phyloP scores from a whole-genome alignment of 2,113 vertebrate species.

The Percina caprodes region DNA sequence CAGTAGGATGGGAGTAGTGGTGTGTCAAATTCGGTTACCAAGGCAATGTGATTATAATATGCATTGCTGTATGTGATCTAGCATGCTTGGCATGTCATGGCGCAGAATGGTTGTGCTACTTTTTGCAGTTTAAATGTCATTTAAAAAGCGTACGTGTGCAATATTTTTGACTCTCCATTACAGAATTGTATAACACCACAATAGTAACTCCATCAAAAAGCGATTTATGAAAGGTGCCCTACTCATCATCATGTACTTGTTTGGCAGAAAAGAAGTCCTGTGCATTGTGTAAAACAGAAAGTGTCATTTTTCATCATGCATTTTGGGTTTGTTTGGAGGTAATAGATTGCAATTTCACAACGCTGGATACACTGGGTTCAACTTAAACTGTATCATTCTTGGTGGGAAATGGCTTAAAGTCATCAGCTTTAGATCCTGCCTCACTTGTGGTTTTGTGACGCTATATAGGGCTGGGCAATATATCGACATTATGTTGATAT shows the following conservation, averaged over 20 bases:
- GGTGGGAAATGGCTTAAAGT: background rate
- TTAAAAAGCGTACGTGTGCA: background rate
- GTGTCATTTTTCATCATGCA: background rate
- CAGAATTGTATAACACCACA: background rate
- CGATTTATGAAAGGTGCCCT: background rate
- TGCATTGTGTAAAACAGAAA: background rate
- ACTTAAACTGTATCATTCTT: background rate
- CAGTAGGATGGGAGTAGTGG: background rate
- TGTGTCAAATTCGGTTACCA: constrained; percentile 41
- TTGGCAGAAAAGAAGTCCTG: background rate
- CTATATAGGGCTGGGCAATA: too few relatives aligned
- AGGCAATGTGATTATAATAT: constrained; percentile 17
- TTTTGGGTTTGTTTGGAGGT: background rate
- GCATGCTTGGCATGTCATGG: background rate
- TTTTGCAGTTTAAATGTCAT: background rate
- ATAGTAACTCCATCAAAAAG: background rate
- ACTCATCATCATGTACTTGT: background rate
- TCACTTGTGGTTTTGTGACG: background rate
- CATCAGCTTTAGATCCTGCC: background rate
- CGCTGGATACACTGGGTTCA: background rate
- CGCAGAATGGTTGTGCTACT: background rate
- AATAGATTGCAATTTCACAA: too few relatives aligned
- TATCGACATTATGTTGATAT: too few relatives aligned
- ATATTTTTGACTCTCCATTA: background rate
- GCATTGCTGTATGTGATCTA: background rate